phyloP scores from a whole-genome alignment of 2,797 vertebrate species.

The Macrochelys suwanniensis region DNA sequence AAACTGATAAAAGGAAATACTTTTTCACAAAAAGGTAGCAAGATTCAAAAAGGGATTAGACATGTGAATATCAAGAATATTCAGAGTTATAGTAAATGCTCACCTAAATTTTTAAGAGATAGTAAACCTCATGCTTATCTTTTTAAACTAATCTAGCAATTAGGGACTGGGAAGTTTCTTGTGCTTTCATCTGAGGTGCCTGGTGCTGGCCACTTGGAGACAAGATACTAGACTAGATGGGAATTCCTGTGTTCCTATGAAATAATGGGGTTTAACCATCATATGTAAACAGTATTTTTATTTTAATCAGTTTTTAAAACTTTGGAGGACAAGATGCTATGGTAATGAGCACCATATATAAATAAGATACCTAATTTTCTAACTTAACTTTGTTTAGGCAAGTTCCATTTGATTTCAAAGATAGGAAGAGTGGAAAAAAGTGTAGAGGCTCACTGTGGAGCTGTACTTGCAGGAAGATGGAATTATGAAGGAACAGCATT shows the following conservation, averaged over 20 bases:
- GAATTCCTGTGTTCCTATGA: neutral
- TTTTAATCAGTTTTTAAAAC: neutral
- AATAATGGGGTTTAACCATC: neutral
- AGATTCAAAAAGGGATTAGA: neutral
- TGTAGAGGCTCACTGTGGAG: conserved; percentile 94
- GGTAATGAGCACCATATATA: neutral
- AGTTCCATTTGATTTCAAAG: conserved; percentile 94
- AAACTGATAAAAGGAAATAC: neutral
- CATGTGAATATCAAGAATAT: neutral
- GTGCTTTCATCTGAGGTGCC: neutral
- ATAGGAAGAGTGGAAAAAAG: conserved; percentile 94
- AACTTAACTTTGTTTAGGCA: conserved; percentile 84
- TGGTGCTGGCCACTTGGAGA: neutral
- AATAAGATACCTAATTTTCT: neutral
- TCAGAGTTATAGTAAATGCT: neutral
- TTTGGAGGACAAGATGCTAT: neutral
- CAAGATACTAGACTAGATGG: neutral
- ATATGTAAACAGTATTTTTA: neutral
- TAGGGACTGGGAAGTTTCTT: neutral
- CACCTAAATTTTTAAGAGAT: neutral
- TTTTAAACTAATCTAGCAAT: neutral
- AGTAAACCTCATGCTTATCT: neutral
- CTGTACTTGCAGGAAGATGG: conserved; percentile 94
- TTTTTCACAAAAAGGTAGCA: neutral
- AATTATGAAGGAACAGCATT: conserved; percentile 96